Percentiles rank a stretch among this genome's conserved stretches.
phyloP scores from a whole-genome alignment of 2,113 vertebrate species.

The Rhinoderma darwinii region DNA sequence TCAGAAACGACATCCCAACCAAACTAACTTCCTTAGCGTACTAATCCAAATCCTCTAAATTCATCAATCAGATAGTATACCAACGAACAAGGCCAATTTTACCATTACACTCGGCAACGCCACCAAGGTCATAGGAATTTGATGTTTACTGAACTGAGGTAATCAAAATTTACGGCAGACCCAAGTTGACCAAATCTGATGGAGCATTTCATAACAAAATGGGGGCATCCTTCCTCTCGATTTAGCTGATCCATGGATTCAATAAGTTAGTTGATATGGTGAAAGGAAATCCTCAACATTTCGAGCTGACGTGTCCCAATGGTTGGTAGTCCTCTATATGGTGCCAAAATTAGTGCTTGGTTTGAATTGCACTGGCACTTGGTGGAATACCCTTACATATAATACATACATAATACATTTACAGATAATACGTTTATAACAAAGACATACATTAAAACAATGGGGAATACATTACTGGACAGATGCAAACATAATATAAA shows the following conservation, averaged over 20 bases:
- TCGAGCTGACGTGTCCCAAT: not conserved
- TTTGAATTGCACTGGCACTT: not conserved
- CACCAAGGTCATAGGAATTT: not conserved
- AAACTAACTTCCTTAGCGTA: not conserved
- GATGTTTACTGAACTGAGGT: not conserved
- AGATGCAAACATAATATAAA: not conserved
- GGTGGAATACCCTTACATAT: not conserved
- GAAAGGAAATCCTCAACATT: too few relatives aligned
- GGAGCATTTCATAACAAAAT: not conserved
- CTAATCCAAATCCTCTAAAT: too few relatives aligned
- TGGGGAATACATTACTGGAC: not conserved
- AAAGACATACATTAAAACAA: slow-evolving; percentile 1
- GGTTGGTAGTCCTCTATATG: not conserved
- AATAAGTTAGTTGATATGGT: not conserved
- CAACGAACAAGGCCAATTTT: not conserved
- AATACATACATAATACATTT: not conserved
- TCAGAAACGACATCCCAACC: not conserved
- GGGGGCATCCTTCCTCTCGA: not conserved
- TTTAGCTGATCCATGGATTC: not conserved
- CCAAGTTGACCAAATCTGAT: not conserved
- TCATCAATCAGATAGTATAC: not conserved
- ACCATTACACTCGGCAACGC: not conserved
- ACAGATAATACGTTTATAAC: not conserved
- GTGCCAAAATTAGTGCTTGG: not conserved
- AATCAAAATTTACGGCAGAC: not conserved